phyloP scores from a whole-genome alignment of 2,113 vertebrate species.

The Otocyon megalotis region DNA sequence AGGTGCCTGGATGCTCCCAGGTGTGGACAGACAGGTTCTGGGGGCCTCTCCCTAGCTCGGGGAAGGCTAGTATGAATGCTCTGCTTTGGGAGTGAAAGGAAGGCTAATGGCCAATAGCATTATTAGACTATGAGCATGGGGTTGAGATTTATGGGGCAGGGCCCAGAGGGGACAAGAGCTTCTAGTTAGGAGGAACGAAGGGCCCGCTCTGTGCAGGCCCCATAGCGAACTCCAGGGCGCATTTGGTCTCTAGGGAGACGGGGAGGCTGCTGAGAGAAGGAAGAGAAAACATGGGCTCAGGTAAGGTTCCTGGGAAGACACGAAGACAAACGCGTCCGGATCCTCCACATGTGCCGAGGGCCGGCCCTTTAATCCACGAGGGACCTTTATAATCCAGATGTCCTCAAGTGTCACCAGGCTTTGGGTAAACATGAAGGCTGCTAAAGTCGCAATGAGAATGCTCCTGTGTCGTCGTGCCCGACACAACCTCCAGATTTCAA shows the following conservation, averaged over 20 bases:
- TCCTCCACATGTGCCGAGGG: neutral
- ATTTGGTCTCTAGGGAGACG: neutral
- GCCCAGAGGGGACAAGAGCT: neutral
- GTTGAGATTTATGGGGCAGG: neutral
- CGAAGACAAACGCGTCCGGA: neutral
- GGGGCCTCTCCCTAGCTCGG: neutral
- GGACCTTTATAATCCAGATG: neutral
- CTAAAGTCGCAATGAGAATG: neutral
- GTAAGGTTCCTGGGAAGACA: neutral
- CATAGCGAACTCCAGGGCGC: neutral
- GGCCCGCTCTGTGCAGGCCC: accelerated
- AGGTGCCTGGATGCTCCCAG: too few relatives aligned
- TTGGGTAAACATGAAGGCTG: neutral
- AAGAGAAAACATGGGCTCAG: neutral
- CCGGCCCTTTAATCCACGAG: neutral
- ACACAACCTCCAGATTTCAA: neutral
- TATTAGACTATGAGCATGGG: neutral
- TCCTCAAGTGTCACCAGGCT: neutral
- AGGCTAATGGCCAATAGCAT: neutral
- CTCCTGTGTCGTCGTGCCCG: accelerated
- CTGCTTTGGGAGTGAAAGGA: neutral
- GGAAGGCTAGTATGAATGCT: neutral
- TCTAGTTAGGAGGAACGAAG: neutral
- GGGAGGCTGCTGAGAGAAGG: neutral
- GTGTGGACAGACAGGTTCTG: neutral